Evolutionary conservation across 2,113 vertebrate genomes (phyloP).

Genomic region (Empidonax traillii): DNA sequence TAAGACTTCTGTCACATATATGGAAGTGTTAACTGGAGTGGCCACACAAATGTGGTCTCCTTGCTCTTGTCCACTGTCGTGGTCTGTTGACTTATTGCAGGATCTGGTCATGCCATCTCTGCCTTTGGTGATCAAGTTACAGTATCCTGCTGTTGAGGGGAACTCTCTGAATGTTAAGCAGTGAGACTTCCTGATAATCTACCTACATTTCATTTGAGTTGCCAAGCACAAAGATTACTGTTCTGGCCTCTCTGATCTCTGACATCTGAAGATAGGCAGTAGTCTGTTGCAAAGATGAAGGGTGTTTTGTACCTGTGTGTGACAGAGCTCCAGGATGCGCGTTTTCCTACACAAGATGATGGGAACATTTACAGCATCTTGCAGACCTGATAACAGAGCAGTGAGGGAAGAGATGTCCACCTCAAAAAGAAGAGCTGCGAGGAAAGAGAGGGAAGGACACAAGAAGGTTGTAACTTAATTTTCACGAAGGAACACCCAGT

Average conservation of each 20-base stretch:
- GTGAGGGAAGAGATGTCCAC: neutral
- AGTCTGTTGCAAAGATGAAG: neutral
- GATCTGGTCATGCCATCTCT: neutral
- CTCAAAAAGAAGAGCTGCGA: neutral
- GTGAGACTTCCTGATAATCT: fast-evolving
- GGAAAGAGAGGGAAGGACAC: neutral
- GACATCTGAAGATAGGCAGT: neutral
- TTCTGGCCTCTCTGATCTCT: neutral
- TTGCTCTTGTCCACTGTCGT: neutral
- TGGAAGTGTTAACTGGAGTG: fast-evolving
- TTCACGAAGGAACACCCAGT: neutral
- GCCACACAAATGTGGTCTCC: neutral
- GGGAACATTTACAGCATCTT: neutral
- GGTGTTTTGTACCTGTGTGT: neutral
- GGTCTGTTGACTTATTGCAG: neutral
- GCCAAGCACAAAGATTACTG: neutral
- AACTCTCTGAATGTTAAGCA: neutral
- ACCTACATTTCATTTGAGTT: neutral
- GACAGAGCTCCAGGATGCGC: neutral
- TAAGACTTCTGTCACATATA: neutral
- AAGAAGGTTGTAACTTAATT: neutral
- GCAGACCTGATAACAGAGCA: neutral
- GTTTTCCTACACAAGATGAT: fast-evolving
- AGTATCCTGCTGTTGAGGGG: neutral
- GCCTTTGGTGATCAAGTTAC: neutral